Evolutionary conservation across 2,888 invertebrate genomes (phyloP), one percentile per base, ranked within the genome.

Genomic region (Atrina japonica): DNA sequence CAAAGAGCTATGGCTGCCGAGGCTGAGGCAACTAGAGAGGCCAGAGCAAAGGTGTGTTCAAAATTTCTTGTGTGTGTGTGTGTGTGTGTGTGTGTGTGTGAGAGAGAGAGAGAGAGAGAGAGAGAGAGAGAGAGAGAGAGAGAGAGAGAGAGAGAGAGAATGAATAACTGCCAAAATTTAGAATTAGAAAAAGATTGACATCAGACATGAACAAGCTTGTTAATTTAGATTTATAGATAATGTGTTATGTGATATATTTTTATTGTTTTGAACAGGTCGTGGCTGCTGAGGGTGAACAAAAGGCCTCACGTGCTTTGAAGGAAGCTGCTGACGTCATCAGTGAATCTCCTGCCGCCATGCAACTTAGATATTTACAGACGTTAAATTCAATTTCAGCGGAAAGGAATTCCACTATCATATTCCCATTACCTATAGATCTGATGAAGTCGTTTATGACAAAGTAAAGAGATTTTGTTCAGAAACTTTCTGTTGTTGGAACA

Each of bases 241-340:
- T n/a, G n/a, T n/a, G n/a, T n/a, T n/a, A n/a, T n/a, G n/a, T n/a
- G n/a, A n/a, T n/a, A n/a, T n/a, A n/a, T n/a, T n/a, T n/a, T n/a
- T n/a, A n/a, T n/a, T n/a, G n/a, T n/a, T n/a, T n/a, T n/a, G 40
- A 96, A 96, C 0, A 95, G 96, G 0, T 93, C 94, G 77, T 95
- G 96, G n/a, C n/a, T n/a, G n/a, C n/a, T n/a, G n/a, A n/a, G n/a
- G n/a, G n/a, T n/a, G n/a, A n/a, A n/a, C n/a, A n/a, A n/a, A n/a
- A n/a, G n/a, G n/a, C n/a, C n/a, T n/a, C n/a, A n/a, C n/a, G n/a
- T n/a, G n/a, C n/a, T 3, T 92, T 96, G 52, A 95, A 94, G 90
- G 96, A 96, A 91, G 96, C 96, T 5, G 95, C 96, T 3, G 94
- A 96, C 85, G 95, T 96, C 63, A 95, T 97, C 90, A 92, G 93